Conservation (phyloP, 2,888 invertebrate species). For the Pilophorus perplexus region DNA sequence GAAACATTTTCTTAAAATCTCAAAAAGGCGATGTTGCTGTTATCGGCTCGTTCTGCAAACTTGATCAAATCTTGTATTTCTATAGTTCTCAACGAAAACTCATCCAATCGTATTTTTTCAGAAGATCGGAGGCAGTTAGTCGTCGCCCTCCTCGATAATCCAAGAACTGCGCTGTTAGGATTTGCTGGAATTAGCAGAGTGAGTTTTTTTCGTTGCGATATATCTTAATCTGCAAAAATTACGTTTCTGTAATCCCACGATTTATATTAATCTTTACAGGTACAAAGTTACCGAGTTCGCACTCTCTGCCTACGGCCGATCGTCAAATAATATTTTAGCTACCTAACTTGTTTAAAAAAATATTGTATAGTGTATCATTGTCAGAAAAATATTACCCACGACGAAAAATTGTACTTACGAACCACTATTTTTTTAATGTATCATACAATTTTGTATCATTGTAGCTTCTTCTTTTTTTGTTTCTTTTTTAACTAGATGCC, state of each 20-base stretch:
- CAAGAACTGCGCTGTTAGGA: too few species aligned
- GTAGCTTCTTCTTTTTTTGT: background rate
- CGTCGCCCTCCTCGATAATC: too few species aligned
- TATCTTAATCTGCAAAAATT: background rate
- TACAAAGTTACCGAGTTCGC: constrained; percentile 32
- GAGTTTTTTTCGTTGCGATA: background rate
- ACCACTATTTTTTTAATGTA: constrained; percentile 10
- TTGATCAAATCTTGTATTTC: too few species aligned
- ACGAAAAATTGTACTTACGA: background rate
- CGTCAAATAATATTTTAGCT: background rate
- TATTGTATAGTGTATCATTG: constrained; percentile 6
- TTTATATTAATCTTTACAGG: constrained; percentile 1
- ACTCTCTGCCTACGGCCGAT: constrained; percentile 1
- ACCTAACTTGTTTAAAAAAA: background rate
- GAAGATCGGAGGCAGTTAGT: constrained; percentile 32
- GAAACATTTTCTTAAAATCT: too few species aligned
- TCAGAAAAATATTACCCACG: too few species aligned
- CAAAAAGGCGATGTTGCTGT: too few species aligned
- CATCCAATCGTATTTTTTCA: too few species aligned
- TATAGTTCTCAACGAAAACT: too few species aligned
- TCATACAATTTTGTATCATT: background rate
- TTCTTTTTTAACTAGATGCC: background rate
- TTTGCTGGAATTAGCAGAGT: too few species aligned
- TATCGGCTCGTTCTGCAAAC: too few species aligned
- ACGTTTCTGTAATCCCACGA: background rate